Evolutionary conservation across 2,888 invertebrate genomes (phyloP), one percentile per base, ranked within the genome.

Genomic region (Sphaerophoria rueppellii): DNA sequence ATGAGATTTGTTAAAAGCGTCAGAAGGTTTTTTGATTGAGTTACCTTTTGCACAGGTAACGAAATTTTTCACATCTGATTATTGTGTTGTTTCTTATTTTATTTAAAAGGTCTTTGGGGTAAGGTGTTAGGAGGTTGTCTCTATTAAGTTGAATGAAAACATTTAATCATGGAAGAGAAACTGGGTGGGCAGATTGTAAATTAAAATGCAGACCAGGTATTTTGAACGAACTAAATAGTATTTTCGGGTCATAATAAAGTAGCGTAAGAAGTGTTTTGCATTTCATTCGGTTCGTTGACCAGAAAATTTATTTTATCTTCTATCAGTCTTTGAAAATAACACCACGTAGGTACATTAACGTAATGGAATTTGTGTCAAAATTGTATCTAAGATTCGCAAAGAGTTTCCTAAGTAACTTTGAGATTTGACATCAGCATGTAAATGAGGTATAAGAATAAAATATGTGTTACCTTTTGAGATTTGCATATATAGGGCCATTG

Each of bases 161-260:
- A 60, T 40, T 60, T 60, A 60, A 60, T 60, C 60, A 60, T 60
- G 43, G 6, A n/a, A 24, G 24, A 40, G 14, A 0, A 16, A 7
- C 24, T 11, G 6, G 4, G 24, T 0, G 24, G 40, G 60, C 40
- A 60, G 43, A 43, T 60, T 12, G 12, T 7, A 43, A 43, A 60
- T 60, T 60, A 60, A 43, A 43, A 60, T 60, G 40, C 60, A 60
- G 40, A 43, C 4, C 60, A 43, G n/a, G 60, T 60, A 60, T 40
- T 16, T 24, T n/a, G 3, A 35, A 60, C 24, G 60, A 43, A 60
- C 40, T 43, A 43, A 40, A 60, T 60, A 40, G 40, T 40, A 16
- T 58, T 16, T 58, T 43, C 12, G 12, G 12, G 12, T 43, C 12
- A 43, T 43, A 43, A 43, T 43, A 43, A 9, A 9, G 9, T 43